Percentiles rank a stretch among this genome's conserved stretches.
Conservation (phyloP, 2,888 invertebrate genomes). For the Spicauda simplicius region DNA sequence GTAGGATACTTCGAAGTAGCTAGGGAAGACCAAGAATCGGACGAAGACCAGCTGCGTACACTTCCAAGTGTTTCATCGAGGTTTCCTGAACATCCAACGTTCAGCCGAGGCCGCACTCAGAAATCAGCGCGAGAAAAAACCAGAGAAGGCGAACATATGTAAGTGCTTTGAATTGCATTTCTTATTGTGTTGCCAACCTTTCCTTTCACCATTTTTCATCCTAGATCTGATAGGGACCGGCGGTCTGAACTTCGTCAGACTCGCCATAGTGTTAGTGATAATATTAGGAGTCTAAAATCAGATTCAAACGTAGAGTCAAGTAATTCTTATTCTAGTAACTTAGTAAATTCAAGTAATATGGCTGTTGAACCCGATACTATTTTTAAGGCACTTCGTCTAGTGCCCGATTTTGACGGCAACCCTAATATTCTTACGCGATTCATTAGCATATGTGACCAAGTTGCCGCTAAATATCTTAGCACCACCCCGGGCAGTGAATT, state of each 20-base stretch:
- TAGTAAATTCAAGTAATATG: constrained; percentile 3
- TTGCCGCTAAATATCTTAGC: constrained; percentile 31
- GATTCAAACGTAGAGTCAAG: constrained; percentile 1
- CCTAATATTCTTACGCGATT: constrained; percentile 43
- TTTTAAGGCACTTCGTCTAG: constrained; percentile 35
- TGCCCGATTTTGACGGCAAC: constrained; percentile 84
- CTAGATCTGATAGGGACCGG: too few relatives aligned
- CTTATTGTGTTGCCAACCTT: constrained; percentile 27
- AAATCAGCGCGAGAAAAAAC: constrained; percentile 1
- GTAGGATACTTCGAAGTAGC: too few relatives aligned
- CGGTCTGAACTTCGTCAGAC: too few relatives aligned
- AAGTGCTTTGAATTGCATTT: constrained; percentile 30
- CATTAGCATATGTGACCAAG: constrained; percentile 45
- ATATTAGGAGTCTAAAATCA: constrained; percentile 14
- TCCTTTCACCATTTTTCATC: constrained; percentile 24
- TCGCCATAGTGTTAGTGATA: constrained; percentile 31
- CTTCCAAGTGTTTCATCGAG: not conserved
- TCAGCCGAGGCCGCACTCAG: too few relatives aligned
- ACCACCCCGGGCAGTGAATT: constrained; percentile 29
- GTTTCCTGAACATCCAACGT: too few relatives aligned
- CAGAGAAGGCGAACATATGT: constrained; percentile 23
- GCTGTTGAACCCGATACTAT: constrained; percentile 23
- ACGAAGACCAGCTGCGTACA: constrained; percentile 21
- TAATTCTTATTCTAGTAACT: constrained; percentile 9
- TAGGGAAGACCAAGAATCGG: constrained; percentile 12